phyloP scores from a whole-genome alignment of 2,113 vertebrate genomes.

The Rallus limicola region DNA sequence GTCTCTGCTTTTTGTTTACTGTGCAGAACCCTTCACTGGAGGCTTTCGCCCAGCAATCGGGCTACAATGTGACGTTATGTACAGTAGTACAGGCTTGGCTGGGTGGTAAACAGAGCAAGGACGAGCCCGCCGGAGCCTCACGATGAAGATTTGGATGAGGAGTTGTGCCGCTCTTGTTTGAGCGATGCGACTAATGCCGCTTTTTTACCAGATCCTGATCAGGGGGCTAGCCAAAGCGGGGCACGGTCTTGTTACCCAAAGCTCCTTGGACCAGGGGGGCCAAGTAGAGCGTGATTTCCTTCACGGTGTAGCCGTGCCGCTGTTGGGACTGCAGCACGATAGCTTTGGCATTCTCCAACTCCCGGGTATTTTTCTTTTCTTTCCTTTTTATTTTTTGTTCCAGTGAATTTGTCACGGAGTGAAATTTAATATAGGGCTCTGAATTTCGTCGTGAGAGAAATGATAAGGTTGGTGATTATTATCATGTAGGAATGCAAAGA shows the following conservation, averaged over 20 bases:
- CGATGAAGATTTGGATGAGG: background rate
- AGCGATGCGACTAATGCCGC: background rate
- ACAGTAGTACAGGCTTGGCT: background rate
- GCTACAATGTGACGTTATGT: fast-evolving
- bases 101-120: background rate
- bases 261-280: background rate
- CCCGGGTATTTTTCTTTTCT: background rate
- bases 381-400: background rate
- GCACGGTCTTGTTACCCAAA: fast-evolving
- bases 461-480: background rate
- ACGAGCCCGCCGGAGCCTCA: background rate
- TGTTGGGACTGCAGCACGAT: background rate
- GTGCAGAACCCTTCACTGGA: background rate
- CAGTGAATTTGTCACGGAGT: background rate
- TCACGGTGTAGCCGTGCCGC: background rate
- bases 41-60: background rate
- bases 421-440: background rate
- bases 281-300: background rate
- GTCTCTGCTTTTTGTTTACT: background rate
- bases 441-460: background rate
- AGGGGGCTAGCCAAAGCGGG: background rate
- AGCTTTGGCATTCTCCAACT: background rate
- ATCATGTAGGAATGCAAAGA: background rate
- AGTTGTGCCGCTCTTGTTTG: background rate
- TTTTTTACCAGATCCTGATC: fast-evolving